phyloP scores from a whole-genome alignment of 2,888 invertebrate species.

The Bruchidius siliquastri region DNA sequence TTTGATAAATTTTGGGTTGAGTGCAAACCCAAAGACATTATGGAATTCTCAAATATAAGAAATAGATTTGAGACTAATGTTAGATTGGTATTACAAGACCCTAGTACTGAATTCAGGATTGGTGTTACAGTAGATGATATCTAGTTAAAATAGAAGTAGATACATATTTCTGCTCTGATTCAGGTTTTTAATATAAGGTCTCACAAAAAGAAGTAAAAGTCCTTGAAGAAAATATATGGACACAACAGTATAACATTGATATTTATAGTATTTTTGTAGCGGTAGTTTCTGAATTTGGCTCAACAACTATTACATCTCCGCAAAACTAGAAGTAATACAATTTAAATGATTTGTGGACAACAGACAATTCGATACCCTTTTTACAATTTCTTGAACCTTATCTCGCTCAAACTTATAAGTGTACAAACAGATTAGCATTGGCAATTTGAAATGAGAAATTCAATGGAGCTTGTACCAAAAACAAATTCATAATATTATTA shows the following conservation, averaged over 20 bases:
- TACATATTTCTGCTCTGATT: background rate
- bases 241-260: no score
- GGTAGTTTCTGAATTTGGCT: no score
- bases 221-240: no score
- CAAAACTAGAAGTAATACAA: no score
- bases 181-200: background rate
- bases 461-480: no score
- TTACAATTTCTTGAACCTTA: background rate
- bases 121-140: conserved; percentile 73
- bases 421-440: no score
- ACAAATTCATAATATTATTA: no score
- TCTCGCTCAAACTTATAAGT: background rate
- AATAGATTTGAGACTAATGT: conserved; percentile 79
- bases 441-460: no score
- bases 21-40: conserved; percentile 86
- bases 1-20: conserved; percentile 94
- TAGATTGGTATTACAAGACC: conserved; percentile 61
- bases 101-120: conserved; percentile 70
- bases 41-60: conserved; percentile 89
- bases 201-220: no score
- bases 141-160: conserved; percentile 37
- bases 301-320: no score
- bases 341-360: background rate
- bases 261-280: no score
- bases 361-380: background rate